phyloP scores from a whole-genome alignment of 2,113 vertebrate genomes.

The Sminthopsis crassicaudata region DNA sequence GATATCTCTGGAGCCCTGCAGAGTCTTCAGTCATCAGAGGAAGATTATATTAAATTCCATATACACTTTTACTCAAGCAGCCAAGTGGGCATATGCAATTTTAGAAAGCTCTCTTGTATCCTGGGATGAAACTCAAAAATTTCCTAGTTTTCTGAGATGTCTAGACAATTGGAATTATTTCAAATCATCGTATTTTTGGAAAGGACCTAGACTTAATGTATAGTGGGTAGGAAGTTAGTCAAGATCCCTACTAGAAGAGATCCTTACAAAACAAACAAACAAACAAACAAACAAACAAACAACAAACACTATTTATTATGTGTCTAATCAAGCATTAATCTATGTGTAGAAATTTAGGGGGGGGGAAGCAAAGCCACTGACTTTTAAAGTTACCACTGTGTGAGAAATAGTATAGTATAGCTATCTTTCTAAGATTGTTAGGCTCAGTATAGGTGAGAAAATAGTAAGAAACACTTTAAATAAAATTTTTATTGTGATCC shows the following conservation, averaged over 20 bases:
- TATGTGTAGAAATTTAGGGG: neutral
- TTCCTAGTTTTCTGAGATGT: neutral
- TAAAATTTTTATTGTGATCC: neutral
- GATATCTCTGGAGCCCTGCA: neutral
- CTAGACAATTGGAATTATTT: conserved; percentile 25
- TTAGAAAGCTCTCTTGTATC: neutral
- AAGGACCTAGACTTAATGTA: conserved; percentile 35
- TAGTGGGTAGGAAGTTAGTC: neutral
- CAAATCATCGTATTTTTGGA: conserved; percentile 25
- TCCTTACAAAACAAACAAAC: conserved; percentile 8
- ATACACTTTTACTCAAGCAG: conserved; percentile 10
- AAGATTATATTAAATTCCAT: conserved; percentile 26
- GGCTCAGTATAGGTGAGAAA: neutral
- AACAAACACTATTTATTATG: neutral
- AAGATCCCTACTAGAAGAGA: conserved; percentile 13
- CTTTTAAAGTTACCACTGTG: conserved; percentile 10
- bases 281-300: no score
- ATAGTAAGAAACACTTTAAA: neutral
- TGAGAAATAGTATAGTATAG: neutral
- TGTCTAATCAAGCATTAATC: neutral
- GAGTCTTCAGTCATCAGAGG: neutral
- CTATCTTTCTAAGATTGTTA: neutral
- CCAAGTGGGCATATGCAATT: conserved; percentile 19
- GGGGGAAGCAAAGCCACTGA: neutral
- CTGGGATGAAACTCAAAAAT: conserved; percentile 21